Evolutionary conservation across 2,888 invertebrate genomes (phyloP), one percentile per base, ranked within the genome.

Genomic region (Cactoblastis cactorum): DNA sequence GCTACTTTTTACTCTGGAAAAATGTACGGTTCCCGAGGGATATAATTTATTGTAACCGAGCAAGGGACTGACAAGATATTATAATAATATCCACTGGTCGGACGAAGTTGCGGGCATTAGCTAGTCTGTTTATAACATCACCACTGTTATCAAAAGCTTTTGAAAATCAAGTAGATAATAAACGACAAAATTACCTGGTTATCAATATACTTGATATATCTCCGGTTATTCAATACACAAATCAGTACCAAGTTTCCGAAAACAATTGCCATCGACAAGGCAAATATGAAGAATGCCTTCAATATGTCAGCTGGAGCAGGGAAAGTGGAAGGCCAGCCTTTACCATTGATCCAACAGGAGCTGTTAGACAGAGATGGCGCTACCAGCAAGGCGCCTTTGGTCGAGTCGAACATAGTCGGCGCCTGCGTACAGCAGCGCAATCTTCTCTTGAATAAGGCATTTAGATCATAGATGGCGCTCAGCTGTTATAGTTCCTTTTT

Each of bases 171-270:
- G 6, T 34, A 45, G 15, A 24, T 3, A 35, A 28, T 33, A 18
- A 9, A 32, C 17, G 8, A 14, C 9, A 3, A 33, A 65, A 77
- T 81, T 80, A 96, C 96, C 94, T 96, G 96, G 65, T 95, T 95
- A 74, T 96, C 96, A 65, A 96, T 96, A 73, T 95, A 96, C 71
- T 95, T 95, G 68, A 95, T 93, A 77, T 95, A 96, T 56, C 95
- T 91, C 48, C 95, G 91, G 79, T 95, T 96, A 81, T 96, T 96
- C 69, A 96, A 92, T 45, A 96, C 96, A 64, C 95, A 92, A 61
- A 96, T 95, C 22, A 96, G 92, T 54, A 96, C 88, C 45, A 95
- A 90, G 75, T 96, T 96, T 38, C 96, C 95, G 28, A 93, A 92
- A 37, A 96, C 92, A 57, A 96, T 95, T 34, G 95, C 95, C 74